Evolutionary conservation across 2,797 vertebrate genomes (phyloP).

Genomic region (Heliangelus exortis): DNA sequence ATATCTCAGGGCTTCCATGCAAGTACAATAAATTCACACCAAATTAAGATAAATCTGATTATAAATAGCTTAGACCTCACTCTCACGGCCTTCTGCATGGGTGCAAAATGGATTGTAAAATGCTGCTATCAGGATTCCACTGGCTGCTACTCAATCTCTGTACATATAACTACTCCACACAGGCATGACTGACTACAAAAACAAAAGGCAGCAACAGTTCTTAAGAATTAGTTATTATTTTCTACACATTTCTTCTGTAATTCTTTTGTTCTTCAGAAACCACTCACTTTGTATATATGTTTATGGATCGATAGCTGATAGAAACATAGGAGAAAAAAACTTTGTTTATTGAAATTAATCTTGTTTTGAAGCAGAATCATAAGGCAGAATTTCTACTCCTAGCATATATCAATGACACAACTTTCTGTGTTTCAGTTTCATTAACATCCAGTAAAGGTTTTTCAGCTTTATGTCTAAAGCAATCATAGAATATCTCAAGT

Average conservation of each 20-base stretch:
- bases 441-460: neutral
- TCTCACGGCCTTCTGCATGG: neutral
- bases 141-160: neutral
- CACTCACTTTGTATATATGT: neutral
- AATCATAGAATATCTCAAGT: neutral
- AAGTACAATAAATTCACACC: neutral
- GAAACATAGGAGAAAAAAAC: neutral
- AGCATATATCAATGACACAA: neutral
- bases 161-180: neutral
- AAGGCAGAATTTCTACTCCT: neutral
- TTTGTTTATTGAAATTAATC: neutral
- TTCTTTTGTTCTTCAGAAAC: neutral
- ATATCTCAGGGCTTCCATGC: neutral
- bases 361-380: neutral
- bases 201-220: neutral
- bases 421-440: neutral
- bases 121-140: neutral
- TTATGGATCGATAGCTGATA: neutral
- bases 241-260: neutral
- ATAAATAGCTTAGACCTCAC: neutral
- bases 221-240: neutral
- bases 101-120: neutral
- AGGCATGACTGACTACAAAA: neutral
- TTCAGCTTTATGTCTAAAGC: neutral
- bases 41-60: conserved; percentile 18